Conservation (phyloP, 2,888 invertebrate genomes). For the Agrochola macilenta region DNA sequence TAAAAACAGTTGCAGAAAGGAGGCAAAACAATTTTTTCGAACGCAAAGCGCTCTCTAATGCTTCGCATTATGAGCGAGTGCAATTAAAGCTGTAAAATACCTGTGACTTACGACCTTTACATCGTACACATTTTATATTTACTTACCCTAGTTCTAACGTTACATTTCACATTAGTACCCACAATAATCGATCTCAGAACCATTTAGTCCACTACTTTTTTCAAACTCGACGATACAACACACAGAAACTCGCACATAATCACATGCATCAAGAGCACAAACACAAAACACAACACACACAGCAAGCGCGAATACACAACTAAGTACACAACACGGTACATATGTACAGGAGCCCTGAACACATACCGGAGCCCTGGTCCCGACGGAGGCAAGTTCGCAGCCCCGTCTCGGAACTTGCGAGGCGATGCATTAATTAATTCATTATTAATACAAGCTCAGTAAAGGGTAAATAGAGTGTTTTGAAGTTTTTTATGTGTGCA, state of each 20-base stretch:
- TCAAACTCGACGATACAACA: neutral
- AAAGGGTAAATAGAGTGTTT: conserved; percentile 43
- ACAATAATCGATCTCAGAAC: neutral
- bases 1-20: no score
- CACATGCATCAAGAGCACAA: conserved; percentile 16
- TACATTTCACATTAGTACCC: neutral
- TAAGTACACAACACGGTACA: conserved; percentile 41
- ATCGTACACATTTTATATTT: neutral
- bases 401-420: conserved; percentile 71
- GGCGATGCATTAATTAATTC: conserved; percentile 86
- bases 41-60: no score
- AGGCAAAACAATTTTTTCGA: no score
- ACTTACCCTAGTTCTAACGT: neutral
- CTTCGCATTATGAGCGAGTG: no score
- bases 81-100: neutral
- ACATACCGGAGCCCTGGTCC: conserved; percentile 36
- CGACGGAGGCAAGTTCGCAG: conserved; percentile 52
- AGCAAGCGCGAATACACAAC: conserved; percentile 5
- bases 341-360: conserved; percentile 26
- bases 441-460: conserved; percentile 77
- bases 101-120: neutral
- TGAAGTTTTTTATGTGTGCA: conserved; percentile 5
- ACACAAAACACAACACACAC: conserved; percentile 30
- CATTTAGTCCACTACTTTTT: neutral
- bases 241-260: conserved; percentile 6